phyloP scores from a whole-genome alignment of 2,797 vertebrate species.

The Acanthornis magna region DNA sequence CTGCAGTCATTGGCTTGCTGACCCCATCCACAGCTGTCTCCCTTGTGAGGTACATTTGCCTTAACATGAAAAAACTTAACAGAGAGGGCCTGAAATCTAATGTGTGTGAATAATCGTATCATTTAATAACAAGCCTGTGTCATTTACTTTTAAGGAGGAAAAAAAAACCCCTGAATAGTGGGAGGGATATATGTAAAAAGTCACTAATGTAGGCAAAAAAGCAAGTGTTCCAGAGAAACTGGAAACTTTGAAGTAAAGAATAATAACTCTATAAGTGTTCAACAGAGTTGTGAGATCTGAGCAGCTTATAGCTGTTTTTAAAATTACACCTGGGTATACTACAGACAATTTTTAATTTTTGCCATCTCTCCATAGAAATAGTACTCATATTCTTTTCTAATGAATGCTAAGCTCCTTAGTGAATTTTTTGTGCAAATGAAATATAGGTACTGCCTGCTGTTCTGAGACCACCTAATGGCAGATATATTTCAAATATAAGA shows the following conservation, averaged over 20 bases:
- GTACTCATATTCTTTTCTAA: not conserved
- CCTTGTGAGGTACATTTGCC: not conserved
- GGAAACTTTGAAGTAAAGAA: not conserved
- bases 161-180: not conserved
- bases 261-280: not conserved
- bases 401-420: not conserved
- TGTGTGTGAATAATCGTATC: not conserved
- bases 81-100: not conserved
- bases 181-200: not conserved
- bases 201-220: not conserved
- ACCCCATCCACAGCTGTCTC: not conserved
- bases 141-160: not conserved
- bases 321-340: not conserved
- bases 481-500: not conserved
- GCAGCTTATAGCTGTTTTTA: not conserved
- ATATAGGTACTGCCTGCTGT: not conserved
- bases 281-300: not conserved
- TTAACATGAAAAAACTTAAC: not conserved
- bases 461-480: not conserved
- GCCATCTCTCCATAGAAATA: not conserved
- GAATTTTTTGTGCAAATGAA: not conserved
- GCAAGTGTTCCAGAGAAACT: not conserved
- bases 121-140: not conserved
- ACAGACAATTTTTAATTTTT: not conserved
- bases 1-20: not conserved